These are phyloP conservation scores for Drosophila multiciliata DNA, from an alignment of 2,888 invertebrate genomes.

Conservation along the genomic window DNA sequence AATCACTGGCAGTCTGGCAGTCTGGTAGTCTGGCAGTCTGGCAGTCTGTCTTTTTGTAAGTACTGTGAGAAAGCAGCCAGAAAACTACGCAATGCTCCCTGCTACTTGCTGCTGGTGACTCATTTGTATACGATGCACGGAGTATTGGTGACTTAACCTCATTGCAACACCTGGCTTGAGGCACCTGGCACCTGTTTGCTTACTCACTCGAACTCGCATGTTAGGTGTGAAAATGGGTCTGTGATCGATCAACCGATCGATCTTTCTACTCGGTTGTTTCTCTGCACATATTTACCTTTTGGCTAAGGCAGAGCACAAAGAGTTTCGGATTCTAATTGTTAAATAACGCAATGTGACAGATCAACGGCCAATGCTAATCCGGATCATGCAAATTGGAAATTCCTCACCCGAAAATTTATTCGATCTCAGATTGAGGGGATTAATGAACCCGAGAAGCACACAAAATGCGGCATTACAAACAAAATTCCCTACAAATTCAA, in stretches of 20 bases:
- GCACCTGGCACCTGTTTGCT: conserved; percentile 51
- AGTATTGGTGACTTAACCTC: conserved; percentile 78
- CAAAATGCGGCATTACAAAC: not conserved
- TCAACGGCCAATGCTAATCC: conserved; percentile 34
- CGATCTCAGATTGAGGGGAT: not conserved
- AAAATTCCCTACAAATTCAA: not conserved
- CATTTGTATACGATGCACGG: conserved; percentile 59
- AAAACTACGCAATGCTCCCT: conserved; percentile 55
- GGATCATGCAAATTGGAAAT: conserved; percentile 36
- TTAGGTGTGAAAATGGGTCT: conserved; percentile 68
- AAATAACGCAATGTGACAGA: conserved; percentile 57
- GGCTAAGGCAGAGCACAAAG: conserved; percentile 36
- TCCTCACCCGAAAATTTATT: not conserved
- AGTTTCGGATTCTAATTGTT: conserved; percentile 60
- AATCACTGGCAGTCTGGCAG: conserved; percentile 39
- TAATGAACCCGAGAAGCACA: not conserved
- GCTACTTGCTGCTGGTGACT: conserved; percentile 48
- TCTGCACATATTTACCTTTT: conserved; percentile 43
- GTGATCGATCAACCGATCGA: conserved; percentile 60
- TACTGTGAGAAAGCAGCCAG: conserved; percentile 69
- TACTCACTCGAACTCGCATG: conserved; percentile 9
- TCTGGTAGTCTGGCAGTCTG: conserved; percentile 24
- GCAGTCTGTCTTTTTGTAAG: conserved; percentile 54
- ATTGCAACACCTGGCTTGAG: conserved; percentile 65
- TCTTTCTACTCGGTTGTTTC: conserved; percentile 14